Evolutionary conservation across 1,140 invertebrate species (phyloP), one percentile per base, ranked within the genome.

Genomic region (Uloborus diversus): DNA sequence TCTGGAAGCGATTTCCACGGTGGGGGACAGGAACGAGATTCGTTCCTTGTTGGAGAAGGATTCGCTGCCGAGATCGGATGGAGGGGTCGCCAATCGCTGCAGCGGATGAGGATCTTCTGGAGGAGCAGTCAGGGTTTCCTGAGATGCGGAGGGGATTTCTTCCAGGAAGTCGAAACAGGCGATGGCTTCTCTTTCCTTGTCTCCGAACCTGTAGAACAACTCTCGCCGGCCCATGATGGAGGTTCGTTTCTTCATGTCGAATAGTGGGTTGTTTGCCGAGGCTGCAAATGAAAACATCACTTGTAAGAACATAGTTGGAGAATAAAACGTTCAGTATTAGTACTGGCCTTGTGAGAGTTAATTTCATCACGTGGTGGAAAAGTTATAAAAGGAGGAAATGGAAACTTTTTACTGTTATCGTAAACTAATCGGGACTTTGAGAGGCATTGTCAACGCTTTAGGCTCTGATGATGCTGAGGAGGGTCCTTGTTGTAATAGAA

Each of bases 121-220:
- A 13, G 30, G 30, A 5, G 53, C 11, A 11, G 28, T 3, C 81
- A 57, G 83, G 83, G 51, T 84, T 65, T 82, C 85, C 81, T 82
- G 84, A 82, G 82, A 85, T 51, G 64, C 82, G 28, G 88, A 88
- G 5, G 86, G 90, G 80, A 93, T 86, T 80, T 92, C 90, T 84
- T 94, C 90, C 64, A 94, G 88, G 87, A 93, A 94, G 87, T 93
- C 92, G 85, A 94, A 94, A 81, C 90, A 91, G 33, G 92, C 91
- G 62, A 94, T 91, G 27, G 92, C 92, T 85, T 93, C 92, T 64
- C 89, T 88, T 85, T 94, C 92, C 83, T 92, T 91, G 78, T 92
- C 91, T n/a, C 92, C 92, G 86, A 90, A 94, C 79, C 92, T 89
- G 35, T 92, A 90, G 88, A 90, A 94, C 86, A 94, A 92, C 84